Evolutionary conservation across 2,113 vertebrate genomes (phyloP), one percentile per base, ranked within the genome.

Genomic region (Eulemur macaco): DNA sequence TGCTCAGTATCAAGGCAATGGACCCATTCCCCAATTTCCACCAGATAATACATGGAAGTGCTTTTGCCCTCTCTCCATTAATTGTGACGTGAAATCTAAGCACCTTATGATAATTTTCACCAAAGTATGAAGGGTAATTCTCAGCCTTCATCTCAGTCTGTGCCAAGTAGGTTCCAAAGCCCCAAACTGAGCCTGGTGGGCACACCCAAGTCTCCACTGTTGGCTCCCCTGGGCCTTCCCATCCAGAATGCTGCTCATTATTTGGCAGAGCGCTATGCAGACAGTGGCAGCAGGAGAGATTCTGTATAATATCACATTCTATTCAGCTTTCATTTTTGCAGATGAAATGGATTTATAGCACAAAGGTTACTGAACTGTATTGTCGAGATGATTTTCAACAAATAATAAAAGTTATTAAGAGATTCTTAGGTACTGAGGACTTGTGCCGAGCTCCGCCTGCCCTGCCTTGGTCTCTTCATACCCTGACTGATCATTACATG

Each of bases 331-430:
- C 82, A 64, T 96, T 98, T 96, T 96, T 97, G 81, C 97, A 97
- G 21, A 66, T n/a, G 37, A 94, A 97, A 96, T 97, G 91, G 97
- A 97, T 97, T 98, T 96, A 90, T 77, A 97, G 83, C 94, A 97
- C 25, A n/a, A 95, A 96, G 96, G 94, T 97, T 93, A 96, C 80
- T 97, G 89, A 96, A 97, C 95, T 93, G 54, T 92, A 97, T 89
- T 96, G 97, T 96, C 3, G 39, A 98, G 98, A 97, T 47, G 91
- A 91, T 98, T 98, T 98, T 96, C 96, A 97, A 97, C 94, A 98
- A 98, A 97, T 97, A 98, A 96, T 87, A 97, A 84, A 98, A 97
- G 96, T 96, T 96, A 97, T 97, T 97, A 98, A 90, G 96, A 97
- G 83, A 86, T 86, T 97, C 91, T 86, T 50, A 91, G 97, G 97